phyloP scores from a whole-genome alignment of 1,140 invertebrate genomes.

The Pseudomyrmex sp. region DNA sequence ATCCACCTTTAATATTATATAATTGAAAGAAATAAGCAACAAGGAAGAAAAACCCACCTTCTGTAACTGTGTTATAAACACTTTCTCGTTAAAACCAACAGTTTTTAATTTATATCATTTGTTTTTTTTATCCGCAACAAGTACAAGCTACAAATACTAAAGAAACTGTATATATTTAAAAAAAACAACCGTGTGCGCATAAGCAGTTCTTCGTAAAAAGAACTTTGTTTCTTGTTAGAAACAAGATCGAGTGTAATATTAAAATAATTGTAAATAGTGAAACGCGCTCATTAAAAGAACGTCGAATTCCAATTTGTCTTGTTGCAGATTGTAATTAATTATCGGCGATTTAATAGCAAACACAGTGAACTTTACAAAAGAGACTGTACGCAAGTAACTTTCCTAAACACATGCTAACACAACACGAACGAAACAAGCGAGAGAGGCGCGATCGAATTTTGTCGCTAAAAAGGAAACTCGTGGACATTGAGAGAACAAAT shows the following conservation, averaged over 20 bases:
- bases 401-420: background rate
- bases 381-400: background rate
- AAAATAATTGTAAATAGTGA: slow-evolving; percentile 14
- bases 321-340: slow-evolving; percentile 6
- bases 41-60: background rate
- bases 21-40: background rate
- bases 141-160: no score
- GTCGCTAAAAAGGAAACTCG: background rate
- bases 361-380: background rate
- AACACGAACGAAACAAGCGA: background rate
- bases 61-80: background rate
- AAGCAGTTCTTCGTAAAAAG: no score
- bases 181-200: no score
- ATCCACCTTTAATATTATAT: background rate
- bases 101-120: background rate
- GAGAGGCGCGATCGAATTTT: slow-evolving; percentile 14
- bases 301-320: background rate
- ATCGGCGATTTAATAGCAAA: background rate
- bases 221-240: background rate
- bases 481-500: background rate
- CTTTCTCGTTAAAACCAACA: background rate
- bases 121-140: background rate
- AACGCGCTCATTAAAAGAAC: background rate
- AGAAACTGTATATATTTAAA: no score
- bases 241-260: background rate